Evolutionary conservation across 2,797 vertebrate genomes (phyloP), one percentile per base, ranked within the genome.

Genomic region (Psittacula derbiana): DNA sequence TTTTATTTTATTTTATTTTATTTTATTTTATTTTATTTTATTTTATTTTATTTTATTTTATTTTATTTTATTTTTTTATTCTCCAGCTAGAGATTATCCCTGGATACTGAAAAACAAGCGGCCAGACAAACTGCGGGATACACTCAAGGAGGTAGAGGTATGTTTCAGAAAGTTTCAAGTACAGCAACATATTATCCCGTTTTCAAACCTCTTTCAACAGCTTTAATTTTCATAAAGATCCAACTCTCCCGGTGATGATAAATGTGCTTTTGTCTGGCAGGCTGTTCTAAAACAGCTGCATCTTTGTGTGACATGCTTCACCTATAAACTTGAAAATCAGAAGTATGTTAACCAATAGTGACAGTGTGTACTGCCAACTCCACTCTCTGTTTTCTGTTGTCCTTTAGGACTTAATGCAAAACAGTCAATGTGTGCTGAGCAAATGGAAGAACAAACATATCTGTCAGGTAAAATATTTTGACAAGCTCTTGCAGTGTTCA

Each of bases 91-190:
- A 97, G 98, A 99, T 97, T 98, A 98, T 98, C 97, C 98, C 55
- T 99, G 99, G 99, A 98, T 98, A 76, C 98, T 98, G 97, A 99
- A 97, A 98, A 99, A 98, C 97, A 99, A 97, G 96, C 98, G 99
- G 67, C 98, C 98, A 10, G 99, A 99, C 98, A 99, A 98, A 97
- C 98, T 99, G 81, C 98, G 98, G 75, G 99, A 99, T 96, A 98
- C 98, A 66, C 98, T 99, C 92, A 99, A 98, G 98, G 99, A 99
- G 97, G 95, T 99, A 25, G 99, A 99, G 99, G 99, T 99, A 98
- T 90, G 97, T 98, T 97, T 98, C 96, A 98, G 97, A 98, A 98
- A 98, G 94, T 98, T 98, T 98, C 96, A 97, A 98, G 97, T 98
- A 98, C 98, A 97, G 98, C 98, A 98, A 98, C 98, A 98, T 98